These are phyloP conservation scores for Thomomys bottae DNA, from an alignment of 2,113 vertebrate genomes.

Conservation along the genomic window DNA sequence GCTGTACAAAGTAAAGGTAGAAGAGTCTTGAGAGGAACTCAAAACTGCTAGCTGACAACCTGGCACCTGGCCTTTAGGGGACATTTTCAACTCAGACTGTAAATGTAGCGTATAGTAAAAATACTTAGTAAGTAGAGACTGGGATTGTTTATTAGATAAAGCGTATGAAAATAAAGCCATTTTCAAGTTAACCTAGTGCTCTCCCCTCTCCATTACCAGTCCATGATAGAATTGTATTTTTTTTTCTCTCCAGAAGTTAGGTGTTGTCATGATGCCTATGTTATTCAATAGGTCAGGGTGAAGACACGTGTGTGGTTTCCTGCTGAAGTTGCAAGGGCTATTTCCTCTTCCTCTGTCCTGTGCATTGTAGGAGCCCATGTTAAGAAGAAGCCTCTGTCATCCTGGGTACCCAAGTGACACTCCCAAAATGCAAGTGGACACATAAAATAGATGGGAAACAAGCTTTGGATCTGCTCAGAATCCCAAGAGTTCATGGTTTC, in stretches of 20 bases:
- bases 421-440: neutral
- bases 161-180: neutral
- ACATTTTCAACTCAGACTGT: no score
- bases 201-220: neutral
- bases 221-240: neutral
- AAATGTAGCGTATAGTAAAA: neutral
- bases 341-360: rapidly evolving
- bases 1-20: no score
- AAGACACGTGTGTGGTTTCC: neutral
- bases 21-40: no score
- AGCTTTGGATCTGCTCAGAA: neutral
- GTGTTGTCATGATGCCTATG: neutral
- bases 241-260: neutral
- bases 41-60: no score
- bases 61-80: no score
- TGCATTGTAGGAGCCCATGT: rapidly evolving
- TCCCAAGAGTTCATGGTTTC: neutral
- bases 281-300: neutral
- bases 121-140: neutral
- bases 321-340: neutral
- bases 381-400: neutral
- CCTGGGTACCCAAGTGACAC: neutral
- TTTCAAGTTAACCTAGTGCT: neutral
- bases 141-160: neutral
- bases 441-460: neutral